phyloP scores from a whole-genome alignment of 2,888 invertebrate genomes.

The Nasonovia ribisnigri region DNA sequence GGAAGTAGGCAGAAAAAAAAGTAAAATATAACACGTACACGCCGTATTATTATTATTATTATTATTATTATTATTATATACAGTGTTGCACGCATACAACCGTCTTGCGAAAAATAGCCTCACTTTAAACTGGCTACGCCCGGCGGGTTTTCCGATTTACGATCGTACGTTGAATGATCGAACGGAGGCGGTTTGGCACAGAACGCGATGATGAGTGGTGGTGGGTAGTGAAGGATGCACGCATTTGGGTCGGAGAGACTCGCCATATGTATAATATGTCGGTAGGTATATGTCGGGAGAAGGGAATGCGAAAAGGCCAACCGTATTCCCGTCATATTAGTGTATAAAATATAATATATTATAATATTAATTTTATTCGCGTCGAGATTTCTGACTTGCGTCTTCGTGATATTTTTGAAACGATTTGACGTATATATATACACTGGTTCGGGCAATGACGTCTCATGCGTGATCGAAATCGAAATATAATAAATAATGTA shows the following conservation, averaged over 20 bases:
- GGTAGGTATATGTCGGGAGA: neutral
- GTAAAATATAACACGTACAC: neutral
- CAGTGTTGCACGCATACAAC: slow-evolving; percentile 17
- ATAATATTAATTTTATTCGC: slow-evolving; percentile 13
- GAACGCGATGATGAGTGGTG: neutral
- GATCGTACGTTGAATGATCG: slow-evolving; percentile 55
- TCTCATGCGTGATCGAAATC: neutral
- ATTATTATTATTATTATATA: neutral
- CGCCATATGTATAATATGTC: neutral
- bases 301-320: neutral
- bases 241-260: neutral
- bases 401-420: neutral
- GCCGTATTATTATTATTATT: neutral
- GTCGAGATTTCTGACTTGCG: neutral
- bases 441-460: neutral
- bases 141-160: slow-evolving; percentile 49
- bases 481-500: neutral
- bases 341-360: neutral
- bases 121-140: slow-evolving; percentile 42
- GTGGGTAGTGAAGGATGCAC: neutral
- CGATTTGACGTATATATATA: neutral
- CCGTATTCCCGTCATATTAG: neutral
- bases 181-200: slow-evolving; percentile 18
- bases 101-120: slow-evolving; percentile 54
- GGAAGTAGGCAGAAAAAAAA: neutral